Evolutionary conservation across 2,113 vertebrate species (phyloP), one percentile per base, ranked within the genome.

Genomic region (Pogonocichla stellata): DNA sequence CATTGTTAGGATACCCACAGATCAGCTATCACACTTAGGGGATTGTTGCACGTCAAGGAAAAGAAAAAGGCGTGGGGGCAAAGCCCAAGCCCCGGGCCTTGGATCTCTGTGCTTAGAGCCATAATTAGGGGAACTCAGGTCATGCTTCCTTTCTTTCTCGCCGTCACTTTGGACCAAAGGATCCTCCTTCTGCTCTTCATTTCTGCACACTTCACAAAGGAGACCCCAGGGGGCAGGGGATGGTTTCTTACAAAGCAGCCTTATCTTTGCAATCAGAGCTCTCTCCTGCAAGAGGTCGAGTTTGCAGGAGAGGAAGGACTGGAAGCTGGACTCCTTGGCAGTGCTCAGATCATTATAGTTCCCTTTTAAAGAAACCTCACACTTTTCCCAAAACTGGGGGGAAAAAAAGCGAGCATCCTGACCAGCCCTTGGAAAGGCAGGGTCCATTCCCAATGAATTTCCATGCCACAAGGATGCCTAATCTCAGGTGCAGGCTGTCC

Each of bases 101-200:
- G 77, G 91, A 90, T 94, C 60, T 86, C 88, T 40, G 51, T 66
- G 80, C 51, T 86, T 25, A 40, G 14, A 86, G 86, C 26, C 72
- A 29, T 92, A 95, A 97, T 97, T 81, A 95, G 58, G 83, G 88
- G 69, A 94, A 64, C 86, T 62, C 38, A 5, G 95, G 96, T 97
- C 95, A 92, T 2, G 19, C 51, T 90, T 86, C 86, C 86, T 97
- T 96, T 96, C 82, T 95, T 95, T 88, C 80, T 88, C 3, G 0
- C 60, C 71, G 64, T 64, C 82, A 20, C 95, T 97, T 97, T 97
- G 83, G 69, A 96, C 95, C 95, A 97, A 97, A 96, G 92, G 69
- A 80, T 88, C 64, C 31, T 92, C 88, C 91, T 90, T 75, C 93
- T 97, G 86, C 88, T 94, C 83, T 88, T 93, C 88, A 81, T 93